Base-by-base conservation (phyloP, 2,888 invertebrate genomes). In the Mechanitis mazaeus region DNA sequence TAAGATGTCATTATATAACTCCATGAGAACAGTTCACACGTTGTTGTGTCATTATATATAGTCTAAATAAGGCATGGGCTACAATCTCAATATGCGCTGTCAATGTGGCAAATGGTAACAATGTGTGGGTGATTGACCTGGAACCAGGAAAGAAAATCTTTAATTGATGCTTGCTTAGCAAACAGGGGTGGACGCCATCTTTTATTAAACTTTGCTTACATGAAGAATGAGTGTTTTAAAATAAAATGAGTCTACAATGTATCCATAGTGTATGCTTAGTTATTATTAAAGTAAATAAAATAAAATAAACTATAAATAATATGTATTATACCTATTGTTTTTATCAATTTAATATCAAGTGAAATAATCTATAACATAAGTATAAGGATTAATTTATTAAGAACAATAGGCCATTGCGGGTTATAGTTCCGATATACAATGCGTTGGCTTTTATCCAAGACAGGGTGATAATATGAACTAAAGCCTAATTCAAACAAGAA, bases 111-210 rank as follows among this genome's bases (percentile, higher is more conserved):
- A 63, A 42, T 57, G 57, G 56, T 54, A 59, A 63, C 57, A 55
- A 57, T 59, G 59, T 64, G 50, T 53, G 58, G 65, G 64, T 58
- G 55, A 60, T 66, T 61, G 64, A 61, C 64, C 59, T 59, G 46
- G 62, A 56, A 55, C 59, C 55, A 59, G 64, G 61, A 61, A 66
- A 66, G 64, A 31, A 50, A 50, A 50, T 31, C 50, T 50, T 50
- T 50, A 50, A 50, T 50, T 50, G 50, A 11, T 50, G 31, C 50
- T 50, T 31, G 50, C 50, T 31, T 31, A 50, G 50, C 31, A 50
- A 50, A 50, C 50, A 50, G 31, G 50, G 50, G 50, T 50, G 50
- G 42, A 42, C 42, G 50, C 50, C 50, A 50, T 50, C 50, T 50
- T 50, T 50, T 50, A 31, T 50, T 50, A 7, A 50, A 9, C 50